phyloP scores from a whole-genome alignment of 2,888 invertebrate species.

The Leucoptera coffeella region DNA sequence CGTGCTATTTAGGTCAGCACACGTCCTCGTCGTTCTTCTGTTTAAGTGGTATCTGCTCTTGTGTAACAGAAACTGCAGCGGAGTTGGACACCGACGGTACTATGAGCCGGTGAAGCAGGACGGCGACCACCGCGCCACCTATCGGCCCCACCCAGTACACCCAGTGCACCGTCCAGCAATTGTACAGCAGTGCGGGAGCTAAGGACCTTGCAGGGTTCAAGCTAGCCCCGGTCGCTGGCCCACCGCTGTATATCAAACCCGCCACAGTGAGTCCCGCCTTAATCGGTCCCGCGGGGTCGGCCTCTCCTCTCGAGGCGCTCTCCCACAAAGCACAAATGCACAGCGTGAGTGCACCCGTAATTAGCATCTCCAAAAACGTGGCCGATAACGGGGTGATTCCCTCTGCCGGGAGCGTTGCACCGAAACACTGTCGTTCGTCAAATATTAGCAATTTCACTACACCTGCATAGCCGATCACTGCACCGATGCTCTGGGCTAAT shows the following conservation, averaged over 20 bases:
- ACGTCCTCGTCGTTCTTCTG: not conserved
- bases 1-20: no score
- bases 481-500: constrained; percentile 20
- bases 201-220: constrained; percentile 68
- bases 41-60: not conserved
- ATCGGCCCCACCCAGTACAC: constrained; percentile 63
- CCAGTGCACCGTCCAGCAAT: constrained; percentile 61
- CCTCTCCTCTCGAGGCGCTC: constrained; percentile 15
- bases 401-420: constrained; percentile 4
- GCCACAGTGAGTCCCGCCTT: constrained; percentile 29
- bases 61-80: not conserved
- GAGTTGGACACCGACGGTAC: no score
- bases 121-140: constrained; percentile 14
- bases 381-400: no score
- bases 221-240: constrained; percentile 62
- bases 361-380: constrained; percentile 11
- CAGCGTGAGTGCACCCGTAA: no score
- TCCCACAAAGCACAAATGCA: constrained; percentile 26
- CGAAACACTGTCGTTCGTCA: constrained; percentile 2
- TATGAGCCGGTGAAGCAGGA: constrained; percentile 14
- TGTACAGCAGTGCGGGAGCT: constrained; percentile 64
- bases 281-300: constrained; percentile 22
- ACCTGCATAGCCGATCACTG: constrained; percentile 18
- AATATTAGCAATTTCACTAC: constrained; percentile 14
- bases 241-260: constrained; percentile 30